A percentile compares a stretch with the other conserved stretches of the same genome.
These are phyloP conservation scores for Quadroppia sp. DNA, from an alignment of 2,888 invertebrate species.

Conservation along the genomic window DNA sequence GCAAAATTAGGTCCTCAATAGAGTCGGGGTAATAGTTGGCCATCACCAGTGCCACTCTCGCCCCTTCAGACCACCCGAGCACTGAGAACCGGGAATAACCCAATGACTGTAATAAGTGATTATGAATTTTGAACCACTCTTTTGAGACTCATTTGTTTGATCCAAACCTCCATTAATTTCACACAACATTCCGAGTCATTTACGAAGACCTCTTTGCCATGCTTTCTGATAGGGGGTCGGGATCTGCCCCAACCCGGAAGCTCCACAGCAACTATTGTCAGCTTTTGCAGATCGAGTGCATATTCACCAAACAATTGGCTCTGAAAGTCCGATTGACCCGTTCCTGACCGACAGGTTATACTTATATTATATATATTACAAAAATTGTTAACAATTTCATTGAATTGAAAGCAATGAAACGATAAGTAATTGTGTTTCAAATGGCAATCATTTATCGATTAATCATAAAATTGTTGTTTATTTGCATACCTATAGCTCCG, in stretches of 20 bases:
- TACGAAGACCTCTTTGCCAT: neutral
- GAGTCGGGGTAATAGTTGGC: conserved; percentile 50
- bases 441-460: too few species aligned
- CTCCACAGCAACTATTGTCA: conserved; percentile 27
- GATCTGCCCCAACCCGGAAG: conserved; percentile 40
- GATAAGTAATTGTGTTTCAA: too few species aligned
- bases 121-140: neutral
- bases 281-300: conserved; percentile 23
- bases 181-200: conserved; percentile 26
- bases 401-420: too few species aligned
- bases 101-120: neutral
- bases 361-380: too few species aligned
- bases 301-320: neutral
- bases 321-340: neutral
- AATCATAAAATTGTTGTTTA: neutral
- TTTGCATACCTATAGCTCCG: conserved; percentile 58
- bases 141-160: neutral
- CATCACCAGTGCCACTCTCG: conserved; percentile 51
- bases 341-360: too few species aligned
- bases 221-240: conserved; percentile 11
- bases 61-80: conserved; percentile 55
- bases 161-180: neutral
- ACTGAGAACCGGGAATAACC: conserved; percentile 49
- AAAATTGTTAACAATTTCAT: too few species aligned
- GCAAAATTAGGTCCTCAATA: conserved; percentile 43